phyloP scores from a whole-genome alignment of 2,797 vertebrate genomes.

The Sparus aurata region DNA sequence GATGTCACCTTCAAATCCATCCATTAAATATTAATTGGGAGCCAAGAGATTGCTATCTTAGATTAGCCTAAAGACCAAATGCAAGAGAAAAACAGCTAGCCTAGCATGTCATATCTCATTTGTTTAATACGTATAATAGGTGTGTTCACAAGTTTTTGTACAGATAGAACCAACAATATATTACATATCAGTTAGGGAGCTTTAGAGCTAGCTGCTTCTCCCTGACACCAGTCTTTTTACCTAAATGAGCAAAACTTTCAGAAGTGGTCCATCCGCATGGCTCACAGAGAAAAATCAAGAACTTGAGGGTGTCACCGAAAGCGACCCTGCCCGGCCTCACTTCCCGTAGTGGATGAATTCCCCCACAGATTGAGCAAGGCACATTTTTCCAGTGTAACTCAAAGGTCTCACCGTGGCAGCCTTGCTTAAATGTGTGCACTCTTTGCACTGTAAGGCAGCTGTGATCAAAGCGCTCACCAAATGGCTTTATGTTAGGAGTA shows the following conservation, averaged over 20 bases:
- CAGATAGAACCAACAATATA: background rate
- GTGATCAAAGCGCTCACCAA: constrained; percentile 59
- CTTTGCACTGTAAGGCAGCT: constrained; percentile 39
- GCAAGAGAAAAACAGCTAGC: background rate
- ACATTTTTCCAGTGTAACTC: constrained; percentile 23
- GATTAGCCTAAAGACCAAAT: background rate
- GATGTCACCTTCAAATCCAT: background rate
- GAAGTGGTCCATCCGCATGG: background rate
- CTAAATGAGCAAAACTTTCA: constrained; percentile 8
- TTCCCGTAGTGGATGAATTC: constrained; percentile 24
- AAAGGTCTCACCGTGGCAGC: constrained; percentile 38
- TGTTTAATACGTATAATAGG: background rate
- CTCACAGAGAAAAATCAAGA: constrained; percentile 21
- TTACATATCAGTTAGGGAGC: background rate
- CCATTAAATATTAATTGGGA: background rate
- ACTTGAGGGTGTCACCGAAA: constrained; percentile 21
- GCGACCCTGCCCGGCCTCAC: constrained; percentile 9
- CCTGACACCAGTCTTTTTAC: background rate
- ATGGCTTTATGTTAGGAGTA: constrained; percentile 56
- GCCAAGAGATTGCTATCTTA: background rate
- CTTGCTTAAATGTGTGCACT: constrained; percentile 12
- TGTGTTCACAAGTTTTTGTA: background rate
- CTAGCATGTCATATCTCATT: background rate
- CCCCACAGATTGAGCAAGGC: constrained; percentile 32
- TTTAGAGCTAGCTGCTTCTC: background rate